phyloP scores from a whole-genome alignment of 2,888 invertebrate genomes.

The Kuschelorhynchus macadamiae region DNA sequence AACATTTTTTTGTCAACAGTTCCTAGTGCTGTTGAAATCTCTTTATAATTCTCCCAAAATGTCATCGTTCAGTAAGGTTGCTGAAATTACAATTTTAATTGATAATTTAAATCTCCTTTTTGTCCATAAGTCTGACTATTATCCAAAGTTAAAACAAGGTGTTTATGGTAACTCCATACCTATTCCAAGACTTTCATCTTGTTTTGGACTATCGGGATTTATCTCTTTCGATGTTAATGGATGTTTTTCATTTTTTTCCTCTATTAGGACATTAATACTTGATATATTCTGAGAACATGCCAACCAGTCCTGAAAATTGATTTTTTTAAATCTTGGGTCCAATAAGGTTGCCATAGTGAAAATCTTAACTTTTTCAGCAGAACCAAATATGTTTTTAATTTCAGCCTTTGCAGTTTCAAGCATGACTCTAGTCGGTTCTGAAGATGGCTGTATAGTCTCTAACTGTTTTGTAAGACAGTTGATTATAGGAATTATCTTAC shows the following conservation, averaged over 20 bases:
- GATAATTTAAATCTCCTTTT: background rate
- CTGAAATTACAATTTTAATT: background rate
- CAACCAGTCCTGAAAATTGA: conserved; percentile 35
- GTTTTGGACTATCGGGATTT: background rate
- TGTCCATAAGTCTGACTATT: too few relatives aligned
- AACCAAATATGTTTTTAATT: conserved; percentile 30
- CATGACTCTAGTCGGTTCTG: conserved; percentile 4
- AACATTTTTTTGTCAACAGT: conserved; percentile 27
- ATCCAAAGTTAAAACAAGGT: background rate
- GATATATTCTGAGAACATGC: conserved; percentile 23
- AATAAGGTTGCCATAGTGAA: conserved; percentile 13
- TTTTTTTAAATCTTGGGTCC: conserved; percentile 54
- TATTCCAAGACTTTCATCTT: conserved; percentile 2
- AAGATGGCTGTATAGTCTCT: background rate
- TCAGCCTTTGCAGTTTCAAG: background rate
- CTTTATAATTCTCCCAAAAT: conserved; percentile 3
- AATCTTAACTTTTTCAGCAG: conserved; percentile 31
- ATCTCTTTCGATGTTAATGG: background rate
- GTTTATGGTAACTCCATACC: conserved; percentile 23
- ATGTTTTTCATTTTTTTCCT: background rate
- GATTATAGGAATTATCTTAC: background rate
- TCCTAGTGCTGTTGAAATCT: conserved; percentile 5
- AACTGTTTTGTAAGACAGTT: background rate
- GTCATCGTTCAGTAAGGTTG: background rate
- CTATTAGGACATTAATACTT: background rate